These are phyloP conservation scores for Microctenopoma stevenorrisi DNA, from an alignment of 2,797 vertebrate genomes.

Conservation along the genomic window DNA sequence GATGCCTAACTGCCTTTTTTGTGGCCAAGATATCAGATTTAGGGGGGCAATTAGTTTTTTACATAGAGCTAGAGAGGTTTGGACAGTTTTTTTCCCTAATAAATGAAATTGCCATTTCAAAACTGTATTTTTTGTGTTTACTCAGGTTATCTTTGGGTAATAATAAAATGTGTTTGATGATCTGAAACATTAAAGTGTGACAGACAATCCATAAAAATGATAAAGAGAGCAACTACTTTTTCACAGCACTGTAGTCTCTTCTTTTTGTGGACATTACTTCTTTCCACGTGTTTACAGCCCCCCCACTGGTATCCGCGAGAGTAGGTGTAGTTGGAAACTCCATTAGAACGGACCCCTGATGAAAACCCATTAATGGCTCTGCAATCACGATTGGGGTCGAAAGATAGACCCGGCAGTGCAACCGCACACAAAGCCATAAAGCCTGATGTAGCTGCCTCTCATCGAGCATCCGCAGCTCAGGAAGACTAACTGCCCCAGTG, in stretches of 20 bases:
- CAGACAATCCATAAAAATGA: no score
- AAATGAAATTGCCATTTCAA: no score
- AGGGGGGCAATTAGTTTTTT: no score
- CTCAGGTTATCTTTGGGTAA: no score
- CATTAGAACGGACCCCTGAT: constrained; percentile 69
- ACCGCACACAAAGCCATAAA: constrained; percentile 71
- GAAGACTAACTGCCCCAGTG: constrained; percentile 68
- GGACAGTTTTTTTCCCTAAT: no score
- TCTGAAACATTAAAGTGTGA: no score
- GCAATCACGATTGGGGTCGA: constrained; percentile 64
- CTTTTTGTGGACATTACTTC: constrained; percentile 56
- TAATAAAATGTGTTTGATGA: no score
- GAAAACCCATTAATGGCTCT: constrained; percentile 75
- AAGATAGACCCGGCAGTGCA: constrained; percentile 53
- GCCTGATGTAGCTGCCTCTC: constrained; percentile 71
- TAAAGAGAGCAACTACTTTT: neutral
- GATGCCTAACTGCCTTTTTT: no score
- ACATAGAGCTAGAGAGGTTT: no score
- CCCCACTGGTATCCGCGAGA: constrained; percentile 40
- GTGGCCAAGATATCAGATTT: no score
- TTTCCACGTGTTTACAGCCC: constrained; percentile 47
- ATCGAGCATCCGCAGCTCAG: constrained; percentile 57
- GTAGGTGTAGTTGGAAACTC: constrained; percentile 70
- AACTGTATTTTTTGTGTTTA: no score
- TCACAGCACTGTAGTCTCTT: constrained; percentile 31